Conservation (phyloP, 2,113 vertebrate genomes). For the Apus apus region DNA sequence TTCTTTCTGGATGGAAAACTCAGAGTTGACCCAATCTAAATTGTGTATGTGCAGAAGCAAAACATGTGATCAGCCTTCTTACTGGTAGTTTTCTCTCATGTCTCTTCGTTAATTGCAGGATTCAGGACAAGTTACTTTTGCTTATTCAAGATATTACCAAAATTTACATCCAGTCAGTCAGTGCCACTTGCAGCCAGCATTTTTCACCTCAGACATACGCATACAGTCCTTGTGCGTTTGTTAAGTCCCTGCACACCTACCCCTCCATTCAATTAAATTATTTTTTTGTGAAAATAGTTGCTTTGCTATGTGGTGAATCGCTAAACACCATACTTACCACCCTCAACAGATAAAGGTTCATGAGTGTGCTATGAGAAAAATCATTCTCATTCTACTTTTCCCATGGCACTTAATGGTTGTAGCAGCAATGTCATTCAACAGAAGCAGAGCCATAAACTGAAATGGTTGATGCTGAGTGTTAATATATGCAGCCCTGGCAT, state of each 20-base stretch:
- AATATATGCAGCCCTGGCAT: neutral
- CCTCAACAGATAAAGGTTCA: neutral
- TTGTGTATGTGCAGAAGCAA: neutral
- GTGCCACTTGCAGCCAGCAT: neutral
- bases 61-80: neutral
- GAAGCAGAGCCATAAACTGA: neutral
- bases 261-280: neutral
- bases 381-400: neutral
- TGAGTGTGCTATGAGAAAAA: neutral
- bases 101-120: neutral
- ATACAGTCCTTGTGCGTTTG: neutral
- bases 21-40: neutral
- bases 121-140: neutral
- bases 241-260: neutral
- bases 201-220: neutral
- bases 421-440: neutral
- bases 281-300: neutral
- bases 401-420: neutral
- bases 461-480: neutral
- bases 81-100: neutral
- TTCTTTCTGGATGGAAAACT: neutral
- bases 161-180: neutral
- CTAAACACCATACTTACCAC: neutral
- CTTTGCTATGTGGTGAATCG: neutral
- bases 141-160: neutral